Evolutionary conservation across 2,113 vertebrate genomes (phyloP).

Genomic region (Tyrannus savana): DNA sequence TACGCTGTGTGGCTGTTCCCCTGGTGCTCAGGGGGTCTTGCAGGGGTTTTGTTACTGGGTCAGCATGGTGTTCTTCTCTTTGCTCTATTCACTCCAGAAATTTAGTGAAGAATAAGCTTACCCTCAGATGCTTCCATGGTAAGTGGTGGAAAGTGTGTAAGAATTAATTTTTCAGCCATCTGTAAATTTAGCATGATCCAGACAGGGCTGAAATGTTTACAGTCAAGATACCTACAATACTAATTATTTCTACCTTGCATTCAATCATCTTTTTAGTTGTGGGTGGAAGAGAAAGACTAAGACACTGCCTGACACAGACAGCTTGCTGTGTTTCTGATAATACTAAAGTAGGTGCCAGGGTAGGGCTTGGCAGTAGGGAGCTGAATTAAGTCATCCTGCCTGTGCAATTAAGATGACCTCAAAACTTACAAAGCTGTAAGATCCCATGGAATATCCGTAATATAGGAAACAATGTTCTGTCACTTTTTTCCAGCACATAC

Average conservation of each 20-base stretch:
- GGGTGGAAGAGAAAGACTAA: background rate
- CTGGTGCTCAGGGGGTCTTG: accelerated
- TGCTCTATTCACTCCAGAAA: background rate
- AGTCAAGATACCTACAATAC: background rate
- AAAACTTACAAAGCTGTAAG: background rate
- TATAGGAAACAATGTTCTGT: background rate
- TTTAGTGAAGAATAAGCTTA: background rate
- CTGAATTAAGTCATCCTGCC: background rate
- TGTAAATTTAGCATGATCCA: background rate
- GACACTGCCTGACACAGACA: background rate
- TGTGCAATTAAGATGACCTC: background rate
- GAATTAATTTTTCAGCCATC: background rate
- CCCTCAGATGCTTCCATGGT: background rate
- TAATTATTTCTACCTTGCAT: background rate
- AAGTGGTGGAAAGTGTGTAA: background rate
- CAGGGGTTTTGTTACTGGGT: background rate
- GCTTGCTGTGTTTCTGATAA: background rate
- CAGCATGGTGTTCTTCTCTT: background rate
- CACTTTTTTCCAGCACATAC: background rate
- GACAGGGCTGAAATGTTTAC: background rate
- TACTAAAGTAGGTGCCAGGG: background rate
- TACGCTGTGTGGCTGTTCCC: background rate
- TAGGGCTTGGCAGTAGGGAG: accelerated
- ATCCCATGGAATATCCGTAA: background rate
- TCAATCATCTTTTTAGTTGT: background rate